Base-by-base conservation (phyloP, 2,797 vertebrate species). In the Sciurus vulgaris region DNA sequence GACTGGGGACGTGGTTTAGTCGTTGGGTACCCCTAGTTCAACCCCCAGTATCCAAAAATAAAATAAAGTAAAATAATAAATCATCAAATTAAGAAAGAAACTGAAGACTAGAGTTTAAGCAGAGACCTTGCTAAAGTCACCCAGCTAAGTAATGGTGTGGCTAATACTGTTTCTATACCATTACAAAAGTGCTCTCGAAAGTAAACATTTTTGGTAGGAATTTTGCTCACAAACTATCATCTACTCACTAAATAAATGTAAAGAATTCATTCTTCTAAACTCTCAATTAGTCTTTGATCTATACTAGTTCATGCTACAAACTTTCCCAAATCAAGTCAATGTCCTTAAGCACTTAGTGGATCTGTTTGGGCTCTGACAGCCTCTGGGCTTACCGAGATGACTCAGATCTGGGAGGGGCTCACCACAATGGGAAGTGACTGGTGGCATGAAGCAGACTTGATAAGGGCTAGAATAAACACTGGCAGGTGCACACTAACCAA, bases 401-500 rank as follows among this genome's bases (percentile, higher is more conserved):
- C 73, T 96, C 89, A 97, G 67, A 35, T 67, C 61, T 41, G 87
- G 93, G 91, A 85, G 44, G 28, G 65, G 81, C 77, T 84, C 59
- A 0, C 0, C 0, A 84, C 77, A 69, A 33, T 11, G 3, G 94
- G 94, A 95, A 96, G 90, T 81, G 69, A 59, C 76, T 26, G 61
- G 41, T 11, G 78, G 73, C 83, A 47, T 24, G 73, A 14, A 41
- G 44, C 15, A 17, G 72, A 41, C 1, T 1, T 41, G 92, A 88
- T 96, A 96, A 89, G 87, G 69, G 26, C 79, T 47, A 24, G 20
- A 59, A 74, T 73, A 95, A 97, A 96, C 51, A 87, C n/a, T 10
- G 65, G 54, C 86, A 70, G 88, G 89, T 88, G 93, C 44, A 38
- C 22, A 15, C 38, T 28, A n/a, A 24, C 93, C 94, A 89, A 49